Conservation (phyloP, 2,888 invertebrate genomes). For the Syritta pipiens region DNA sequence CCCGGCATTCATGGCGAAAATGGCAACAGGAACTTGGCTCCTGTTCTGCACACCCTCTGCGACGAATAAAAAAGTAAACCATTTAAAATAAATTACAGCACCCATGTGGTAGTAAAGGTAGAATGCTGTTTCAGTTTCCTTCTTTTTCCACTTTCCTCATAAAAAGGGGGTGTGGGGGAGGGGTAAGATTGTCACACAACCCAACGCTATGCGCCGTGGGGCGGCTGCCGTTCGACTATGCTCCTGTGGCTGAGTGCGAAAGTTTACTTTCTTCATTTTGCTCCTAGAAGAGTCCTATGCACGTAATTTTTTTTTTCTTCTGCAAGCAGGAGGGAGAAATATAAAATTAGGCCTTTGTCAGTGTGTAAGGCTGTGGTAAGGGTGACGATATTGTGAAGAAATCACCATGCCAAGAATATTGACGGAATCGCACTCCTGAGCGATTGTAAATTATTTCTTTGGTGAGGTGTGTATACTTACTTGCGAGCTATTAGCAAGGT, state of each 20-base stretch:
- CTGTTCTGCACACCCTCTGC: background rate
- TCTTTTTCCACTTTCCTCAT: slow-evolving; percentile 55
- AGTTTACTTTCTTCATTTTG: slow-evolving; percentile 39
- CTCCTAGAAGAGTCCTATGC: slow-evolving; percentile 17
- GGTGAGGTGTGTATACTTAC: slow-evolving; percentile 29
- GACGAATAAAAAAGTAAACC: slow-evolving; percentile 58
- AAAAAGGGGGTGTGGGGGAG: slow-evolving; percentile 64
- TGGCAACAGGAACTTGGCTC: slow-evolving; percentile 31
- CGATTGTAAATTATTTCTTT: slow-evolving; percentile 64
- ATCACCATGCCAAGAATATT: slow-evolving; percentile 45
- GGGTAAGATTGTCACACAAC: slow-evolving; percentile 59
- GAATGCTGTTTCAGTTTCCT: slow-evolving; percentile 31
- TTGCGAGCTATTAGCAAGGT: slow-evolving; percentile 50
- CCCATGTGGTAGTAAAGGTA: slow-evolving; percentile 40
- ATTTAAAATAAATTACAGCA: slow-evolving; percentile 67
- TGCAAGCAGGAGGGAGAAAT: slow-evolving; percentile 29
- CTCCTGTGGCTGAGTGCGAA: slow-evolving; percentile 36
- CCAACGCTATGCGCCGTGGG: no score
- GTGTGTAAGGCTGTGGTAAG: slow-evolving; percentile 12
- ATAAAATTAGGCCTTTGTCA: slow-evolving; percentile 65
- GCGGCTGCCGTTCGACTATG: no score
- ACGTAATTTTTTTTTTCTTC: slow-evolving; percentile 37
- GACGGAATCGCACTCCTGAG: slow-evolving; percentile 60
- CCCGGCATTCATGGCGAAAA: slow-evolving; percentile 54
- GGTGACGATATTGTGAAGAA: background rate